These are phyloP conservation scores for Julus scandinavius DNA, from an alignment of 2,888 invertebrate genomes.

Conservation along the genomic window DNA sequence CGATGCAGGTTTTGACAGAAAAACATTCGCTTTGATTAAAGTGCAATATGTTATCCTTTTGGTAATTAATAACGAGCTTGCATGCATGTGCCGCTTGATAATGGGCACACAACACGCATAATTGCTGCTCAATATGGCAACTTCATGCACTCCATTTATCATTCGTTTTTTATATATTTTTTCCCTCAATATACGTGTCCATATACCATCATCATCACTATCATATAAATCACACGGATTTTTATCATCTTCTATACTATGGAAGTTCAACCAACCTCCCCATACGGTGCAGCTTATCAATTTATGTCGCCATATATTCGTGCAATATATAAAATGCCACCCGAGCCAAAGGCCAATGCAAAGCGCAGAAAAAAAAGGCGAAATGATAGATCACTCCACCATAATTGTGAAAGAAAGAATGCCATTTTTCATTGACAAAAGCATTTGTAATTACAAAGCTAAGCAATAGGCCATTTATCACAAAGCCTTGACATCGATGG, in stretches of 20 bases:
- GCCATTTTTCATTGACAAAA: slow-evolving; percentile 57
- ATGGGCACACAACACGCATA: slow-evolving; percentile 42
- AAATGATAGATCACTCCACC: slow-evolving; percentile 55
- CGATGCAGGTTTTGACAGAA: neutral
- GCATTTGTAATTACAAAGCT: slow-evolving; percentile 57
- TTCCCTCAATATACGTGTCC: slow-evolving; percentile 20
- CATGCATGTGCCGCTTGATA: slow-evolving; percentile 38
- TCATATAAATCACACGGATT: slow-evolving; percentile 42
- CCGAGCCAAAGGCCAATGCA: slow-evolving; percentile 40
- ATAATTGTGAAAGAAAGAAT: slow-evolving; percentile 56
- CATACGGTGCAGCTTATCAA: slow-evolving; percentile 42
- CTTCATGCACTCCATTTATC: slow-evolving; percentile 39
- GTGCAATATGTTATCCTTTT: slow-evolving; percentile 34
- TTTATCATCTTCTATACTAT: slow-evolving; percentile 16
- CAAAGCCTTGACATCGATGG: slow-evolving; percentile 47
- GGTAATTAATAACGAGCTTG: slow-evolving; percentile 42
- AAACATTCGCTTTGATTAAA: slow-evolving; percentile 28
- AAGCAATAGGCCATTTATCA: slow-evolving; percentile 56
- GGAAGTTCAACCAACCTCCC: slow-evolving; percentile 39
- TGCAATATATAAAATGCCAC: slow-evolving; percentile 25
- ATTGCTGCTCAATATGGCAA: slow-evolving; percentile 42
- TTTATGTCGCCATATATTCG: slow-evolving; percentile 39
- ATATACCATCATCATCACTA: slow-evolving; percentile 39
- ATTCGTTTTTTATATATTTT: neutral
- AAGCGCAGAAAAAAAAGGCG: slow-evolving; percentile 42